These are phyloP conservation scores for Prosapia bicincta DNA, from an alignment of 2,888 invertebrate genomes.

Conservation along the genomic window DNA sequence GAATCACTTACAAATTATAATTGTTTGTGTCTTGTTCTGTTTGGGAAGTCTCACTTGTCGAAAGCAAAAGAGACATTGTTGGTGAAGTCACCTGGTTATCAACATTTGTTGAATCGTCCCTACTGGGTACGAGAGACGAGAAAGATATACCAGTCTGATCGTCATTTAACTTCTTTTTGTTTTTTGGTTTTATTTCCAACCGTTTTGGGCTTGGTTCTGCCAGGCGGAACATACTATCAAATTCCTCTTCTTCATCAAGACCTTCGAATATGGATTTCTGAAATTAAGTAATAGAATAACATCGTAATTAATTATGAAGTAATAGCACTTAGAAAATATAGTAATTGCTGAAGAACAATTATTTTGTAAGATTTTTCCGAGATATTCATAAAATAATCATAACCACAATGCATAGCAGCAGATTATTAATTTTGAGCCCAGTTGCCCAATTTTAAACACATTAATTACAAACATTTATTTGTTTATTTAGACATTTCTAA, in stretches of 20 bases:
- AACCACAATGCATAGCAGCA: too few species aligned
- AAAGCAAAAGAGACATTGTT: background rate
- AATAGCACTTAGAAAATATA: too few species aligned
- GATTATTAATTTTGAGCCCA: too few species aligned
- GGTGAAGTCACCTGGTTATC: background rate
- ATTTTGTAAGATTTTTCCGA: too few species aligned
- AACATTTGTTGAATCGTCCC: background rate
- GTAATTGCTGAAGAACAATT: too few species aligned
- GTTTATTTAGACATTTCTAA: too few species aligned
- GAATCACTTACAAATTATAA: too few species aligned
- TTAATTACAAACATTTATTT: too few species aligned
- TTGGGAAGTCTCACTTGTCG: background rate
- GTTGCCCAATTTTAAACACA: too few species aligned
- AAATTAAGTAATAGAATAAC: too few species aligned
- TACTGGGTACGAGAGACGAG: background rate
- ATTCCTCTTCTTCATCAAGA: slow-evolving; percentile 62
- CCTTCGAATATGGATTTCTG: slow-evolving; percentile 83
- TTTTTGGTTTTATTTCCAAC: slow-evolving; percentile 16
- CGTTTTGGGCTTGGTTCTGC: slow-evolving; percentile 35
- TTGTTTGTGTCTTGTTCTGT: background rate
- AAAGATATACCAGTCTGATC: background rate
- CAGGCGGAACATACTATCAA: background rate
- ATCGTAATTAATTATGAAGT: too few species aligned
- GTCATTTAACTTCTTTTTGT: background rate
- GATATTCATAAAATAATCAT: too few species aligned